Base-by-base conservation (phyloP, 2,113 vertebrate species). In the Beaufortia kweichowensis region DNA sequence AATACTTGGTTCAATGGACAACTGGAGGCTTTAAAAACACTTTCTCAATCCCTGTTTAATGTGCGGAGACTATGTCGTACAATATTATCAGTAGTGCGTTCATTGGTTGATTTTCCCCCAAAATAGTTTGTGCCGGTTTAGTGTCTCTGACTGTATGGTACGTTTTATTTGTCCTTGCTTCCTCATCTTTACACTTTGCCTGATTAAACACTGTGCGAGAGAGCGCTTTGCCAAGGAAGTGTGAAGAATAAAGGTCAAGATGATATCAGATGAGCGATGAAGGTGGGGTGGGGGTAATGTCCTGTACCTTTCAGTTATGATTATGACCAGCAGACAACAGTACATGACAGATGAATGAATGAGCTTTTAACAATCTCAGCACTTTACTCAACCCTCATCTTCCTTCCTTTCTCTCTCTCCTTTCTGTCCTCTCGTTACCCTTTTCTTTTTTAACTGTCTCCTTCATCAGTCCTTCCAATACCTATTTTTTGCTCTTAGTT, bases 311-410 rank as follows among this genome's bases (percentile, higher is more conserved):
- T 91, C 88, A 87, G 86, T 79, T 84, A 87, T 82, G 85, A 83
- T 92, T 89, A 91, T 89, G 82, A 86, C 86, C 83, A 86, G 85
- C 79, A 85, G 85, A 82, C 59, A 76, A 8, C 68, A 56, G 79
- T 72, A 88, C 88, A 86, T 89, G 88, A 90, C 88, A 90, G 87
- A 89, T 88, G 88, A 87, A 85, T 85, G 84, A 89, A 83, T 73
- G 79, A 31, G 80, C 87, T 90, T 91, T 92, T 88, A 88, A 85
- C 84, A 86, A 80, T 84, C 86, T 77, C 75, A 75, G 75, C 80
- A 78, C 55, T 73, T 56, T 61, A 61, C 66, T 70, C 46, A 31
- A 35, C 12, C 31, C 55, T 31, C 5, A n/a, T 28, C 59, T 24
- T 53, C 71, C 21, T 15, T 41, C 24, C 46, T 50, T 17, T 3